Evolutionary conservation across 2,797 vertebrate genomes (phyloP).

Genomic region (Peromyscus melanophrys): DNA sequence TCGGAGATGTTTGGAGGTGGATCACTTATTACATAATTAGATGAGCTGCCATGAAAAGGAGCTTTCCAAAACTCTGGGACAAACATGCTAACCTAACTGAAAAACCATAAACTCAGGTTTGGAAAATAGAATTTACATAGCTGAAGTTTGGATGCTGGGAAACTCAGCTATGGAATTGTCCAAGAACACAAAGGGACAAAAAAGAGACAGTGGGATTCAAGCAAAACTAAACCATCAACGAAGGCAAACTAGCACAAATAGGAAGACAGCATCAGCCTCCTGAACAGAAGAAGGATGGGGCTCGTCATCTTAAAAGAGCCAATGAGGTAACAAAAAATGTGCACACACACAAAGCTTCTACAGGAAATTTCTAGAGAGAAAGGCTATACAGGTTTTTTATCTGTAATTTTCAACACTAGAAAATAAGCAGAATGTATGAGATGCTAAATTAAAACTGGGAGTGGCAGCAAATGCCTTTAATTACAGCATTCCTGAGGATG

Average conservation of each 20-base stretch:
- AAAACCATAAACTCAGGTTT: neutral
- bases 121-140: neutral
- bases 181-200: neutral
- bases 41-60: neutral
- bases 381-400: neutral
- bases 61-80: neutral
- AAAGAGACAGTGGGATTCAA: conserved; percentile 18
- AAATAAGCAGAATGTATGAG: neutral
- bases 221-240: neutral
- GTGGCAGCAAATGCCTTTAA: neutral
- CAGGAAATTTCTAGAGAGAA: neutral
- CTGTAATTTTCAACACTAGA: neutral
- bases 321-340: neutral
- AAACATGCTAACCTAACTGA: neutral
- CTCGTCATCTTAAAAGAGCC: neutral
- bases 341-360: neutral
- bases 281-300: neutral
- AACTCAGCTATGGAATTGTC: neutral
- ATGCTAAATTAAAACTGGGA: neutral
- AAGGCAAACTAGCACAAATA: neutral
- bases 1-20: neutral
- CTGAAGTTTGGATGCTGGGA: neutral
- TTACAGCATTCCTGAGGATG: neutral
- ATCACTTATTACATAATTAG: neutral
- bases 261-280: neutral